Base-by-base conservation (phyloP, 2,113 vertebrate genomes). In the Syngnathus typhle region DNA sequence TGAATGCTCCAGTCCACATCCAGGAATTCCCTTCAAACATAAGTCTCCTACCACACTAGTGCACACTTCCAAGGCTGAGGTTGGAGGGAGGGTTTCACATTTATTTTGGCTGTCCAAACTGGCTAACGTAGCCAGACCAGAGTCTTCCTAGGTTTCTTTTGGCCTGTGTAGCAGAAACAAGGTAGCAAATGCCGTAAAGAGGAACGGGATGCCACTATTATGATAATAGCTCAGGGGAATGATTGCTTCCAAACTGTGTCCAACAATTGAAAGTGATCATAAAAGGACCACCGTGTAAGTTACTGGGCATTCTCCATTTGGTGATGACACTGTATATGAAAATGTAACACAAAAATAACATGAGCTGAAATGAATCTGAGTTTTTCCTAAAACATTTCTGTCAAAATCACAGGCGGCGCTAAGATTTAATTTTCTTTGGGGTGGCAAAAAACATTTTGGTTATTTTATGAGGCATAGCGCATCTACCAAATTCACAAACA, bases 31-130 rank as follows among this genome's bases (percentile, higher is more conserved):
- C 72, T 65, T 63, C 68, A 67, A 65, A 64, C 68, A 67, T 61
- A 7, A 51, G 72, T 70, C 68, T 64, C 68, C 67, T 68, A 65
- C 77, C 67, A 65, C 73, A 70, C 73, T 52, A 69, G 76, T 67
- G 11, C 52, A 68, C 75, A 67, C 72, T 70, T 84, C 81, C 83
- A 84, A 70, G 71, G 76, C 70, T 21, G 70, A 76, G 65, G 72
- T 69, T 46, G 66, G 70, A 71, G 72, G 69, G 66, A 67, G 61
- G 63, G 60, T 61, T 70, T 69, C 74, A 75, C 70, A 75, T 84
- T 84, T 83, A 75, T 79, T 86, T 82, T 83, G 84, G 85, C 85
- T 74, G 76, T 21, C 72, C 74, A 65, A 62, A 70, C 75, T 69
- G 71, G 75, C 73, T 73, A 72, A 72, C 71, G 60, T 37, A 72